phyloP scores from a whole-genome alignment of 2,797 vertebrate genomes.

The Pipistrellus nathusii region DNA sequence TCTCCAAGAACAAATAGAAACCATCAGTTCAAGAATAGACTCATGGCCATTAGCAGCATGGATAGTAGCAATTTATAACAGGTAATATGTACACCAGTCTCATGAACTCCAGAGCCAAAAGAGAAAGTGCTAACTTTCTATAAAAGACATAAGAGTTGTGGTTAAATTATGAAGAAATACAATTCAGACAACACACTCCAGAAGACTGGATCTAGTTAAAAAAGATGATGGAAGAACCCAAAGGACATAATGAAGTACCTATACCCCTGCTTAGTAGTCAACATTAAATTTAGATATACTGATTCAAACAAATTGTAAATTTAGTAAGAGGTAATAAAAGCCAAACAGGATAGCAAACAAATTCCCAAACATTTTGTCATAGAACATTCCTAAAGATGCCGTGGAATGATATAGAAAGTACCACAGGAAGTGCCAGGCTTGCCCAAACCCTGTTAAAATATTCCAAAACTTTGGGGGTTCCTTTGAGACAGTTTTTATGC shows the following conservation, averaged over 20 bases:
- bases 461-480: not conserved
- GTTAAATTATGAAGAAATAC: slow-evolving; percentile 17
- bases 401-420: not conserved
- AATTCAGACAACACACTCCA: not conserved
- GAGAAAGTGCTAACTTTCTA: slow-evolving; percentile 67
- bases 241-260: slow-evolving; percentile 71
- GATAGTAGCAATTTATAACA: slow-evolving; percentile 80
- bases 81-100: slow-evolving; percentile 76
- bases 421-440: not conserved
- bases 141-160: slow-evolving; percentile 73
- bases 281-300: not conserved
- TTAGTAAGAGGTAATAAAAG: slow-evolving; percentile 23
- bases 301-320: not conserved
- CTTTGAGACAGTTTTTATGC: not conserved
- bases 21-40: slow-evolving; percentile 80
- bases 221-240: slow-evolving; percentile 38
- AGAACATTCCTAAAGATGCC: not conserved
- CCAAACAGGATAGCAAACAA: not conserved
- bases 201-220: not conserved
- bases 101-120: slow-evolving; percentile 79
- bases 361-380: not conserved
- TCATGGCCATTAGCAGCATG: slow-evolving; percentile 74
- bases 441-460: not conserved
- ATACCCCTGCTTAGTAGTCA: not conserved
- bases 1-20: slow-evolving; percentile 77